phyloP scores from a whole-genome alignment of 2,888 invertebrate genomes.

The Candidula unifasciata region DNA sequence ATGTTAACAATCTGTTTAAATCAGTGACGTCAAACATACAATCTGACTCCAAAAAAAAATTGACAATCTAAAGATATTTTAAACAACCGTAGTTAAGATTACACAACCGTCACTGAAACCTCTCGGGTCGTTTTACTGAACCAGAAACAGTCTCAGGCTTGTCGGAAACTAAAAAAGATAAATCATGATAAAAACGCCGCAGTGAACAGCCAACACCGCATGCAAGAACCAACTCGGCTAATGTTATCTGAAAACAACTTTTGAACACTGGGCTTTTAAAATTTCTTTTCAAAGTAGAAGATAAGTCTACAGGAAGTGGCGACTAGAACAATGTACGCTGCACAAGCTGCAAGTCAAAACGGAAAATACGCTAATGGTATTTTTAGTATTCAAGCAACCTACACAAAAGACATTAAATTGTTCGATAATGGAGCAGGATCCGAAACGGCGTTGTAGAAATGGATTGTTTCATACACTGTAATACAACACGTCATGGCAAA shows the following conservation, averaged over 20 bases:
- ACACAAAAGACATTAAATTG: not conserved
- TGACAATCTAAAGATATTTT: too few relatives aligned
- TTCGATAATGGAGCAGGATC: not conserved
- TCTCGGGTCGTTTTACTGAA: too few relatives aligned
- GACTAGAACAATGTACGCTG: not conserved
- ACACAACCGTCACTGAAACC: too few relatives aligned
- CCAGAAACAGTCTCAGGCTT: too few relatives aligned
- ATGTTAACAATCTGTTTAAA: too few relatives aligned
- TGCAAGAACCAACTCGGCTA: not conserved
- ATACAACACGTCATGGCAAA: not conserved
- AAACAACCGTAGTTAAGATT: too few relatives aligned
- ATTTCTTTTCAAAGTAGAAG: not conserved
- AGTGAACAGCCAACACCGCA: too few relatives aligned
- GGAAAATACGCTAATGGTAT: constrained; percentile 25
- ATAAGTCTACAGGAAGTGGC: constrained; percentile 16
- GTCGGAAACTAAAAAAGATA: too few relatives aligned
- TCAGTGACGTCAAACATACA: too few relatives aligned
- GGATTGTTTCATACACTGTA: constrained; percentile 15
- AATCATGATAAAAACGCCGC: too few relatives aligned
- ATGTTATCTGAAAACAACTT: not conserved
- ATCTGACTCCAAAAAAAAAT: too few relatives aligned
- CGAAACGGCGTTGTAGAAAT: not conserved
- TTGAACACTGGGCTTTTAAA: not conserved
- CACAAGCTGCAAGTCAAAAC: not conserved
- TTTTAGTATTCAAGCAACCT: not conserved